phyloP scores from a whole-genome alignment of 2,113 vertebrate genomes.

The Hyperoodon ampullatus region DNA sequence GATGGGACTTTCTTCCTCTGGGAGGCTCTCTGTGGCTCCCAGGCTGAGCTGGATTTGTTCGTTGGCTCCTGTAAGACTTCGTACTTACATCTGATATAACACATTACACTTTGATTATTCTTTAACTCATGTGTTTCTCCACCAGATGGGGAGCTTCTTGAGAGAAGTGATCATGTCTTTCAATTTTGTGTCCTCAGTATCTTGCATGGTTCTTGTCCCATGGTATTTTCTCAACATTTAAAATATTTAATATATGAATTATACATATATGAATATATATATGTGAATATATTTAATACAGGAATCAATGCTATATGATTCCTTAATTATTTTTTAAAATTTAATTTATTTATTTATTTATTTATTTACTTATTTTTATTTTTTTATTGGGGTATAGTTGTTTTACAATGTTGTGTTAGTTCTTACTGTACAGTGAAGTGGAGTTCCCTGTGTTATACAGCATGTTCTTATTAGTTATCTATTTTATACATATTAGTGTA shows the following conservation, averaged over 20 bases:
- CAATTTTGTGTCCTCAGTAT: background rate
- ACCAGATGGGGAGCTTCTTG: background rate
- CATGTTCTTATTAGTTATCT: no score
- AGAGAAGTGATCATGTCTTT: background rate
- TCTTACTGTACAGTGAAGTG: no score
- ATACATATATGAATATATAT: background rate
- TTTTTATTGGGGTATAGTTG: no score
- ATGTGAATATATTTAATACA: background rate
- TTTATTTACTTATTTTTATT: no score
- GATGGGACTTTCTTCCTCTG: background rate
- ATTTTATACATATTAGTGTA: no score
- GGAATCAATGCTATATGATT: background rate
- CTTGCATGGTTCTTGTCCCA: background rate
- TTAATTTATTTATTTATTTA: no score
- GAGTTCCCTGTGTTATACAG: no score
- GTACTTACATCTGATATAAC: background rate
- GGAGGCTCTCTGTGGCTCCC: background rate
- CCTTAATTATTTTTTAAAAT: no score
- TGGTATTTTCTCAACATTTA: background rate
- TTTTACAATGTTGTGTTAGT: no score
- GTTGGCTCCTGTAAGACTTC: background rate
- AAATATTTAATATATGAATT: background rate
- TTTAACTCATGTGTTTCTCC: background rate
- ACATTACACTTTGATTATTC: background rate
- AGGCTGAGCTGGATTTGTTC: background rate